Conservation (phyloP, 2,113 vertebrate genomes). For the Capreolus pygargus region DNA sequence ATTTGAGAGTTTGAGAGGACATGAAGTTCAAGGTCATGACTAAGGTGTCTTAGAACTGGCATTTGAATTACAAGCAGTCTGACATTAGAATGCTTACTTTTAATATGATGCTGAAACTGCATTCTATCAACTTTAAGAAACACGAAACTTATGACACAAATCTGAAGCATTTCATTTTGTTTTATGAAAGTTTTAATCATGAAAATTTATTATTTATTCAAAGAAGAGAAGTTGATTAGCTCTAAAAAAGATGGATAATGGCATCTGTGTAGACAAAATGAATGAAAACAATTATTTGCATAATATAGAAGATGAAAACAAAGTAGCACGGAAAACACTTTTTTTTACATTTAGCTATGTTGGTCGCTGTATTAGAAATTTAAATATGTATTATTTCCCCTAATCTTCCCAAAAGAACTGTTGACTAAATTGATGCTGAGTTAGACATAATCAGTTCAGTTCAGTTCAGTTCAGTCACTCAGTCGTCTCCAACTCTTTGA, state of each 20-base stretch:
- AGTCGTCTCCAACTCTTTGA: neutral
- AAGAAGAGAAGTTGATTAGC: slow-evolving; percentile 45
- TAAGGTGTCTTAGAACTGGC: neutral
- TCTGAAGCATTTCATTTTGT: slow-evolving; percentile 24
- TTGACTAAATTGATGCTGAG: neutral
- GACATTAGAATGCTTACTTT: neutral
- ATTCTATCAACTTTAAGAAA: slow-evolving; percentile 2
- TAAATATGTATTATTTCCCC: neutral
- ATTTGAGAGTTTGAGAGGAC: neutral
- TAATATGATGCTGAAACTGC: neutral
- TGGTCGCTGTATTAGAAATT: neutral
- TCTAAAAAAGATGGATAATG: slow-evolving; percentile 1
- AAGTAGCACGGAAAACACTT: neutral
- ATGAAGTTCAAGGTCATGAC: neutral
- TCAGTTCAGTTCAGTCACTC: neutral
- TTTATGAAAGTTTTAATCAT: slow-evolving; percentile 34
- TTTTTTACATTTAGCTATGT: neutral
- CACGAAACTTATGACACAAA: neutral
- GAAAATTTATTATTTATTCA: slow-evolving; percentile 50
- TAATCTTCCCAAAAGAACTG: neutral
- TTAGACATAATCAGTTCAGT: neutral
- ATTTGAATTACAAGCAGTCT: neutral
- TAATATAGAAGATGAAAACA: slow-evolving; percentile 8
- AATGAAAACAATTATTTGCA: slow-evolving; percentile 54
- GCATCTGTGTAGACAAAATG: neutral